Evolutionary conservation across 2,888 invertebrate species (phyloP), one percentile per base, ranked within the genome.

Genomic region (Mechanitis messenoides): DNA sequence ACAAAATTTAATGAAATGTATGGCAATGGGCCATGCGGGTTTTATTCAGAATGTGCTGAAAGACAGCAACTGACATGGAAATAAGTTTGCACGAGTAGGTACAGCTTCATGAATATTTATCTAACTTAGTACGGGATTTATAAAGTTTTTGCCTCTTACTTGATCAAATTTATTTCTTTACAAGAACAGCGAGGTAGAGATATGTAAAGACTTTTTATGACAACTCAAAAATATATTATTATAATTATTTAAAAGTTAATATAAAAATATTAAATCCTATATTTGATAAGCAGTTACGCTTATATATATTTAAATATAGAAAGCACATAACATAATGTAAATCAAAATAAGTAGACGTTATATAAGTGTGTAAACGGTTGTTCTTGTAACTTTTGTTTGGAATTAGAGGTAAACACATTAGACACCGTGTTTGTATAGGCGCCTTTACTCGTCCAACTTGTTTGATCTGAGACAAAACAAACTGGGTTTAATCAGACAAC

Each of bases 101-200:
- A 85, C 82, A 84, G 75, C 71, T 85, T 87, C 86, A 87, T 89
- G 88, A 89, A 88, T 89, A 89, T 89, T 89, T 87, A 89, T 88
- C 82, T 82, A 78, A 72, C 73, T 78, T 83, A 81, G 83, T 80
- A 79, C 72, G 81, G 86, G 81, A 69, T 83, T 78, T 80, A 76
- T 76, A 82, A 87, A 88, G 84, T 89, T 86, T 80, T 80, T 78
- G 84, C 82, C 80, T 81, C 83, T 84, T 86, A 87, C 85, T 87
- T 85, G 85, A 87, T 88, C 86, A 85, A 87, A 88, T 84, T 20
- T 20, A 20, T 20, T 87, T 88, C 79, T 67, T 68, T 68, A 55
- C 55, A 55, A 55, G 53, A 53, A 56, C 55, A 47, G 46, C 50
- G 47, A 60, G 55, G 63, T 4, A 47, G 7, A 59, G 63, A 58